Conservation (phyloP, 2,113 vertebrate genomes). For the Danio rerio region GRCz12tu NC_133187.1:42547001-42547500, state of each 20-base stretch:
- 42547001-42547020: neutral
- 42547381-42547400: neutral
- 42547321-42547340: constrained; percentile 14
- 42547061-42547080: constrained; percentile 1
- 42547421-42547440: neutral
- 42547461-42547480: neutral
- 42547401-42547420: neutral
- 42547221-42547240: constrained; percentile 49
- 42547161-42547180: neutral
- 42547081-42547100: neutral
- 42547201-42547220: constrained; percentile 26
- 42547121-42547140: constrained; percentile 24
- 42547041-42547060: neutral
- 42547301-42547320: neutral
- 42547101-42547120: constrained; percentile 17
- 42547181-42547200: constrained; percentile 22
- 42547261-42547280: constrained; percentile 27
- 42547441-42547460: constrained; percentile 4
- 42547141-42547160: neutral
- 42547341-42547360: neutral
- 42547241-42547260: constrained; percentile 55
- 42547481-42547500: neutral
- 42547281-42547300: constrained; percentile 19
- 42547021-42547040: constrained; percentile 8
- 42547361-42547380: neutral